Conservation (phyloP, 2,797 vertebrate species). For the Myioborus miniatus region DNA sequence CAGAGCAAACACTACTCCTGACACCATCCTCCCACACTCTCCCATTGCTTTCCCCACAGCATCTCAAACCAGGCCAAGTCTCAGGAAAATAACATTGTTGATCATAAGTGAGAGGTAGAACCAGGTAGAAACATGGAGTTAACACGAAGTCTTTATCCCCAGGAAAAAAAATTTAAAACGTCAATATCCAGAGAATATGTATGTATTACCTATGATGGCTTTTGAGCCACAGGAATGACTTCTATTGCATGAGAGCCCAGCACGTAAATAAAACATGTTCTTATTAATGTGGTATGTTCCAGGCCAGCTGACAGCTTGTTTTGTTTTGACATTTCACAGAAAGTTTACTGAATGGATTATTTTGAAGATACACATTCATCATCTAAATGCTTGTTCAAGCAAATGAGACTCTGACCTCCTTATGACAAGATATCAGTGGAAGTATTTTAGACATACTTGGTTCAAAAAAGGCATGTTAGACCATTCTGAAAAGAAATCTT, state of each 20-base stretch:
- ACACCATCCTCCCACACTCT: not conserved
- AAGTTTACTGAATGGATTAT: conserved; percentile 33
- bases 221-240: not conserved
- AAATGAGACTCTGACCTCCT: conserved; percentile 50
- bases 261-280: not conserved
- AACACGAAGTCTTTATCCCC: not conserved
- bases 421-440: not conserved
- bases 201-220: not conserved
- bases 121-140: not conserved
- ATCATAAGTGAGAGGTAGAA: not conserved
- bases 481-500: not conserved
- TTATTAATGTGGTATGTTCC: not conserved
- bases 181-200: not conserved
- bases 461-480: conserved; percentile 7
- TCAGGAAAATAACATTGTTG: not conserved
- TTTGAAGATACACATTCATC: conserved; percentile 31
- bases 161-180: not conserved
- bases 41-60: not conserved
- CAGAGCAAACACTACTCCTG: not conserved
- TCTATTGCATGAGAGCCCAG: not conserved
- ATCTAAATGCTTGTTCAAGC: conserved; percentile 26
- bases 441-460: conserved; percentile 27
- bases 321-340: conserved; percentile 40
- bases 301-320: not conserved
- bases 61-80: not conserved